phyloP scores from a whole-genome alignment of 2,888 invertebrate species.

The Rhamphomyia laevipes region DNA sequence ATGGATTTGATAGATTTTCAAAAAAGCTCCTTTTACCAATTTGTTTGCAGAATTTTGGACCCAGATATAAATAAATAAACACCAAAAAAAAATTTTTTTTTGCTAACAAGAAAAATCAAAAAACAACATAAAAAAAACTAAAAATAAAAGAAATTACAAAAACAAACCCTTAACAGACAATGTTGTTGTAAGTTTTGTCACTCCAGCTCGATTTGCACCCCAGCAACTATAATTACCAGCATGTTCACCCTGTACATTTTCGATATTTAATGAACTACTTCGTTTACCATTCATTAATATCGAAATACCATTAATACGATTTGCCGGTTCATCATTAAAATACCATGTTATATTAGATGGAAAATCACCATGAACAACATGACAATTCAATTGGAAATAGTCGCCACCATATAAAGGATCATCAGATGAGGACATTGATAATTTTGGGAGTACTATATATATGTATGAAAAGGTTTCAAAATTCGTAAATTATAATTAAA shows the following conservation, averaged over 20 bases:
- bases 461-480: conserved; percentile 1
- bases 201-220: conserved; percentile 50
- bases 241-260: conserved; percentile 49
- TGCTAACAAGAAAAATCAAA: too few species aligned
- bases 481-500: conserved; percentile 8
- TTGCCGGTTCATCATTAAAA: conserved; percentile 42
- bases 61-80: too few species aligned
- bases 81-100: too few species aligned
- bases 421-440: conserved; percentile 38
- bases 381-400: conserved; percentile 50
- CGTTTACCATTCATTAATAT: conserved; percentile 42
- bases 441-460: background rate
- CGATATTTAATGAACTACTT: conserved; percentile 50
- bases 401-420: conserved; percentile 50
- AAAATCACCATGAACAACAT: conserved; percentile 64
- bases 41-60: too few species aligned
- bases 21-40: too few species aligned
- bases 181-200: conserved; percentile 31
- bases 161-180: conserved; percentile 35
- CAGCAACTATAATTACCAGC: conserved; percentile 65
- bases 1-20: conserved; percentile 1
- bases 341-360: conserved; percentile 69
- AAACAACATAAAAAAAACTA: background rate
- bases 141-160: conserved; percentile 6
- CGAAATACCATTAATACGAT: conserved; percentile 24